These are phyloP conservation scores for Semibalanus balanoides DNA, from an alignment of 1,140 invertebrate genomes.

Conservation along the genomic window DNA sequence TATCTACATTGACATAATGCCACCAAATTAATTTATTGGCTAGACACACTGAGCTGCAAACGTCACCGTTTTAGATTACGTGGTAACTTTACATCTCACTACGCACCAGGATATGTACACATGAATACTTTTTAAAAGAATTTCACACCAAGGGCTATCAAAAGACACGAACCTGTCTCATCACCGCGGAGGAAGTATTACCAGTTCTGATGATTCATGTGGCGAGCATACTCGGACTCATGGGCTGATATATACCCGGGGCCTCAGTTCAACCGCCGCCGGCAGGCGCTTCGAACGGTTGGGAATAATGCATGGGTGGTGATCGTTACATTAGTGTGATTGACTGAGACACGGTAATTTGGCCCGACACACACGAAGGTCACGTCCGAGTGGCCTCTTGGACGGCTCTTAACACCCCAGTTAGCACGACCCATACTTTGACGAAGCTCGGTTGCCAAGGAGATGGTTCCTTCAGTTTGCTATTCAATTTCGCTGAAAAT, in stretches of 20 bases:
- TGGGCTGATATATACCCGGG: background rate
- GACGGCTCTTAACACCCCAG: background rate
- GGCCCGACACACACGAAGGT: background rate
- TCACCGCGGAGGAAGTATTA: too few relatives aligned
- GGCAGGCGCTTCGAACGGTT: background rate
- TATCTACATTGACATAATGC: too few relatives aligned
- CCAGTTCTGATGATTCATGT: too few relatives aligned
- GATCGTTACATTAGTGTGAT: background rate
- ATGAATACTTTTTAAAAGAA: too few relatives aligned
- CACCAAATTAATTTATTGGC: too few relatives aligned
- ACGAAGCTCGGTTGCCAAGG: background rate
- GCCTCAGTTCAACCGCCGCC: background rate
- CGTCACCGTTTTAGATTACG: too few relatives aligned
- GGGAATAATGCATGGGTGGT: background rate
- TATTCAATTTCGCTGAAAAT: background rate
- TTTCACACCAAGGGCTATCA: too few relatives aligned
- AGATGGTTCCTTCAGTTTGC: background rate
- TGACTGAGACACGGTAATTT: background rate
- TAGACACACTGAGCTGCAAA: too few relatives aligned
- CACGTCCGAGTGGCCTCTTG: background rate
- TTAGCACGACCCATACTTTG: background rate
- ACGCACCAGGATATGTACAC: too few relatives aligned
- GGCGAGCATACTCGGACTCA: too few relatives aligned
- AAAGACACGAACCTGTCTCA: too few relatives aligned
- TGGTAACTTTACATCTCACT: too few relatives aligned